These are phyloP conservation scores for Stegodyphus mimosarum DNA, from an alignment of 1,140 invertebrate species.

Conservation along the genomic window DNA sequence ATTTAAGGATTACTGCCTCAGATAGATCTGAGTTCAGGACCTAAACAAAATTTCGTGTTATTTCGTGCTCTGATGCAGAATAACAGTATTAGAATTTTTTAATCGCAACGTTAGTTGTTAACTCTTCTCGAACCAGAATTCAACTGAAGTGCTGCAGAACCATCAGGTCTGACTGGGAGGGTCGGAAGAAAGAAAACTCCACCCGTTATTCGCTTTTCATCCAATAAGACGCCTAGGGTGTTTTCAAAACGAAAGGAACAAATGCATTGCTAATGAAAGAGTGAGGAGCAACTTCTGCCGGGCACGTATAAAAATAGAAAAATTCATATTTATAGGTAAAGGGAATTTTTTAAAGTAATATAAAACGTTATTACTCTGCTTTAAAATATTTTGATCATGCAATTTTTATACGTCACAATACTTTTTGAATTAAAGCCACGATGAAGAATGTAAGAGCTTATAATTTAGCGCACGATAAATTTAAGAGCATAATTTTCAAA, in stretches of 20 bases:
- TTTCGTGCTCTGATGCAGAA: too few relatives aligned
- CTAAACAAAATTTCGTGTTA: neutral
- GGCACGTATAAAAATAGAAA: too few relatives aligned
- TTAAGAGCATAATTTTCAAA: too few relatives aligned
- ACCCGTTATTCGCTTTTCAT: slow-evolving; percentile 26
- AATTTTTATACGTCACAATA: too few relatives aligned
- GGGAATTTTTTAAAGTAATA: too few relatives aligned
- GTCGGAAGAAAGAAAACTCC: slow-evolving; percentile 18
- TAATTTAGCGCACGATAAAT: too few relatives aligned
- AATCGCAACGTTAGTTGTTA: slow-evolving; percentile 7
- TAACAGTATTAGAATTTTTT: neutral
- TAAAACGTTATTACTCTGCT: too few relatives aligned
- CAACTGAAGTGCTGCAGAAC: slow-evolving; percentile 30
- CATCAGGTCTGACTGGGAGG: slow-evolving; percentile 44
- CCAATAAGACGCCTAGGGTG: slow-evolving; percentile 49
- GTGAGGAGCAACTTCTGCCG: neutral
- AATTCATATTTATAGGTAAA: too few relatives aligned
- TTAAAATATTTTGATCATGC: too few relatives aligned
- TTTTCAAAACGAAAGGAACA: slow-evolving; percentile 36
- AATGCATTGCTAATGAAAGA: slow-evolving; percentile 49
- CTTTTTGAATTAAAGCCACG: too few relatives aligned
- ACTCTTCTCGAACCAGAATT: slow-evolving; percentile 7
- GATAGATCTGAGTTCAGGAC: slow-evolving; percentile 16
- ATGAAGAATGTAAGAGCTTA: too few relatives aligned
- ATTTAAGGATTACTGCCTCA: slow-evolving; percentile 16